phyloP scores from a whole-genome alignment of 1,140 invertebrate genomes.

The Teleogryllus occipitalis region DNA sequence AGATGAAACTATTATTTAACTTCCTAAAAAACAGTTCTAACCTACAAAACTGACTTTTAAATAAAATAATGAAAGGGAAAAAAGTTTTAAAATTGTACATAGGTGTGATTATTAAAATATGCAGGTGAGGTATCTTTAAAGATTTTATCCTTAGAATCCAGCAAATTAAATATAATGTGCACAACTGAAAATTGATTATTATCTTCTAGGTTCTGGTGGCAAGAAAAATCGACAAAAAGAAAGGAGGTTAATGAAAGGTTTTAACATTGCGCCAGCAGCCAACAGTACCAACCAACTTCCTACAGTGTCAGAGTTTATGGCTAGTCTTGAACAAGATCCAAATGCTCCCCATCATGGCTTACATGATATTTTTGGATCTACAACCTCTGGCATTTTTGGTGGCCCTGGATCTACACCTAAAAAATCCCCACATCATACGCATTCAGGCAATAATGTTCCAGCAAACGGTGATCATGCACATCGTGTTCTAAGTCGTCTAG shows the following conservation, averaged over 20 bases:
- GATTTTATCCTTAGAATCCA: no score
- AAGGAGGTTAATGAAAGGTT: slow-evolving; percentile 85
- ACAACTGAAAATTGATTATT: not conserved
- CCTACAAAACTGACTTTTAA: no score
- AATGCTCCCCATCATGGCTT: slow-evolving; percentile 40
- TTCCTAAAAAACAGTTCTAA: no score
- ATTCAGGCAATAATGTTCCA: not conserved
- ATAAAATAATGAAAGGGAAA: no score
- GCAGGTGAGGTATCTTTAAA: no score
- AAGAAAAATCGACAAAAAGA: slow-evolving; percentile 91
- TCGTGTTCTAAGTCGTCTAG: not conserved
- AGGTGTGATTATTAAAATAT: no score
- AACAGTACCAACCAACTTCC: slow-evolving; percentile 48
- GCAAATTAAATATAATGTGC: no score
- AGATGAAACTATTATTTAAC: no score
- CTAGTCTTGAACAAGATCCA: slow-evolving; percentile 47
- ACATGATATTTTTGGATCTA: slow-evolving; percentile 40
- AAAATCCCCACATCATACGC: slow-evolving; percentile 29
- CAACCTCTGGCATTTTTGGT: slow-evolving; percentile 39
- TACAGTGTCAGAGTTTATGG: slow-evolving; percentile 66
- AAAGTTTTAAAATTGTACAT: no score
- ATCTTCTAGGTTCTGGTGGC: slow-evolving; percentile 62
- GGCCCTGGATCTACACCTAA: slow-evolving; percentile 32
- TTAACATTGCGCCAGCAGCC: slow-evolving; percentile 72
- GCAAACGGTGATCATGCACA: not conserved